Evolutionary conservation across 2,113 vertebrate genomes (phyloP).

Genomic region (Nibea coibor): DNA sequence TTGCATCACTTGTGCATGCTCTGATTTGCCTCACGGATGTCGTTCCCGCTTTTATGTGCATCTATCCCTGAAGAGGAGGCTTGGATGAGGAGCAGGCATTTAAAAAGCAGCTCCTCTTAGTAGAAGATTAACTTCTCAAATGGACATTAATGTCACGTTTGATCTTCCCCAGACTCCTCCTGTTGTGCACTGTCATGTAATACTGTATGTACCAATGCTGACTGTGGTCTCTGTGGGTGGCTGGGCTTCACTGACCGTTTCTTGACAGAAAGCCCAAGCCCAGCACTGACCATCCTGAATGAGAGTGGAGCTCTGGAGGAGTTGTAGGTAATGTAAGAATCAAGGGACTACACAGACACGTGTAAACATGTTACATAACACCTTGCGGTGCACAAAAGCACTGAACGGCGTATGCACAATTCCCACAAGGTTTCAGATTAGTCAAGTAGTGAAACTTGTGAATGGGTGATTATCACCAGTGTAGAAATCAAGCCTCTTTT

Average conservation of each 20-base stretch:
- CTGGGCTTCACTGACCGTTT: constrained; percentile 61
- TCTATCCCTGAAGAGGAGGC: constrained; percentile 17
- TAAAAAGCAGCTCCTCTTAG: constrained; percentile 25
- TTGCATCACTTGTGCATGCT: constrained; percentile 35
- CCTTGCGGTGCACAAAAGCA: constrained; percentile 11
- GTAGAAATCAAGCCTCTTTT: constrained; percentile 15
- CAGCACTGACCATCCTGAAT: constrained; percentile 51
- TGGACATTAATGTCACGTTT: constrained; percentile 35
- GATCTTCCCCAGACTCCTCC: constrained; percentile 31
- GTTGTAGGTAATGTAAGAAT: constrained; percentile 37
- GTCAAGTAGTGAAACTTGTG: constrained; percentile 24
- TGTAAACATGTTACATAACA: constrained; percentile 74
- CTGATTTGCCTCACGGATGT: constrained; percentile 8
- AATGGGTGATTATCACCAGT: constrained; percentile 10
- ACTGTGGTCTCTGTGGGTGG: constrained; percentile 69
- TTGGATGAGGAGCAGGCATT: constrained; percentile 14
- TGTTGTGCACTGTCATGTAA: constrained; percentile 55
- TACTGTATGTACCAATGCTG: constrained; percentile 44
- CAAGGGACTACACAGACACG: constrained; percentile 37
- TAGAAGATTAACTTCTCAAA: constrained; percentile 57
- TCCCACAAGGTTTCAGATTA: constrained; percentile 9
- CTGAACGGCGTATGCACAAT: constrained; percentile 16
- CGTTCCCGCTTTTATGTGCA: constrained; percentile 34
- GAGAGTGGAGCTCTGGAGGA: constrained; percentile 54
- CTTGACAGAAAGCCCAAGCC: constrained; percentile 41